Conservation (phyloP, 2,888 invertebrate species). For the Leucoma salicis region DNA sequence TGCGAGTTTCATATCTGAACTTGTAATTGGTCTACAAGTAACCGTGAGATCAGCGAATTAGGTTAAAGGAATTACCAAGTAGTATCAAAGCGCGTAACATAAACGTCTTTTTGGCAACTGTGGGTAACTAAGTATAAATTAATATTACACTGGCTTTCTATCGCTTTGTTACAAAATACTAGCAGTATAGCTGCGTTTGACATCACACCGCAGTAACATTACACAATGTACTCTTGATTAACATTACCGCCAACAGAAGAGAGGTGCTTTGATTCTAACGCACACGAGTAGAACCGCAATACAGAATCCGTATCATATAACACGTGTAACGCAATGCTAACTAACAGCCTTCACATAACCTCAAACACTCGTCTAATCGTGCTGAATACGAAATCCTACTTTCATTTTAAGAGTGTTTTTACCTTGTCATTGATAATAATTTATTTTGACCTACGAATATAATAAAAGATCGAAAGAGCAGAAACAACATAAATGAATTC, state of each 20-base stretch:
- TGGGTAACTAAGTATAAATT: not conserved
- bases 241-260: slow-evolving; percentile 24
- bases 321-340: slow-evolving; percentile 9
- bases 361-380: slow-evolving; percentile 10
- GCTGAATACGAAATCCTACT: not conserved
- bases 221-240: slow-evolving; percentile 34
- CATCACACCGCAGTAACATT: slow-evolving; percentile 15
- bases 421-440: too few relatives aligned
- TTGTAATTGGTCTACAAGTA: too few relatives aligned
- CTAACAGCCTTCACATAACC: slow-evolving; percentile 19
- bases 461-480: too few relatives aligned
- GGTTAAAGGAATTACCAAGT: too few relatives aligned
- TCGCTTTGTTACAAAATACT: slow-evolving; percentile 18
- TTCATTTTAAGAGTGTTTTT: not conserved
- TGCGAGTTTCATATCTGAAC: too few relatives aligned
- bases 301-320: slow-evolving; percentile 22
- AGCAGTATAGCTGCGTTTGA: slow-evolving; percentile 2
- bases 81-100: not conserved
- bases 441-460: too few relatives aligned
- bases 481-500: too few relatives aligned
- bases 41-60: too few relatives aligned
- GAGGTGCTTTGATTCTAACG: slow-evolving; percentile 24
- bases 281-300: slow-evolving; percentile 14
- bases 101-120: not conserved
- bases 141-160: not conserved